Conservation (phyloP, 2,113 vertebrate species). For the Rhinogobius similis region DNA sequence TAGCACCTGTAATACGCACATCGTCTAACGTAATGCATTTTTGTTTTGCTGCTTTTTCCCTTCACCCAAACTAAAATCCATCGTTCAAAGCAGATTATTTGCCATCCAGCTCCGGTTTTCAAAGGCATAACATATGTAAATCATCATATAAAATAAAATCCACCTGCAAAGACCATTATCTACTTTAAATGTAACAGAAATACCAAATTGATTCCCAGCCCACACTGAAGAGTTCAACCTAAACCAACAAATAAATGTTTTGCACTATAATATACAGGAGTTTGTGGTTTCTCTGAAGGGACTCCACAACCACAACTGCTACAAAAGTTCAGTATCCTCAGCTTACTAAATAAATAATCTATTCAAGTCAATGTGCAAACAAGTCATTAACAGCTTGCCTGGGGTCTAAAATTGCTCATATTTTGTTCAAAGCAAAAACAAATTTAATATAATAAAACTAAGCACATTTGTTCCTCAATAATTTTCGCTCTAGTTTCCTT, state of each 20-base stretch:
- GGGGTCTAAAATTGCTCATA: not conserved
- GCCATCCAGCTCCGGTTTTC: too few relatives aligned
- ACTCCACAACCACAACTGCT: not conserved
- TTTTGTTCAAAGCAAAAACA: conserved; percentile 9
- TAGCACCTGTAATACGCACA: too few relatives aligned
- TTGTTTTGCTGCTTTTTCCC: too few relatives aligned
- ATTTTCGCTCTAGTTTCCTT: conserved; percentile 34
- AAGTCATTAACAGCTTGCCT: not conserved
- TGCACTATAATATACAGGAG: not conserved
- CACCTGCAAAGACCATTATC: not conserved
- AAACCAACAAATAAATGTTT: not conserved
- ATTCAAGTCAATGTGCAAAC: not conserved
- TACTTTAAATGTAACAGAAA: not conserved
- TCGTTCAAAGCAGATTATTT: too few relatives aligned
- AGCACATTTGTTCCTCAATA: conserved; percentile 23
- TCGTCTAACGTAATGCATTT: too few relatives aligned
- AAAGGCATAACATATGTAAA: too few relatives aligned
- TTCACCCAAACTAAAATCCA: too few relatives aligned
- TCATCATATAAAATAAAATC: not conserved
- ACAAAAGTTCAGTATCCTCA: not conserved
- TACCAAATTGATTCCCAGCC: not conserved
- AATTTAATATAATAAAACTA: not conserved
- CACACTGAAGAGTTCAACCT: not conserved
- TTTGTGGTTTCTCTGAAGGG: not conserved
- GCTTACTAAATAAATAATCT: not conserved